Evolutionary conservation across 2,888 invertebrate genomes (phyloP).

Genomic region (Mycalesis mineus): DNA sequence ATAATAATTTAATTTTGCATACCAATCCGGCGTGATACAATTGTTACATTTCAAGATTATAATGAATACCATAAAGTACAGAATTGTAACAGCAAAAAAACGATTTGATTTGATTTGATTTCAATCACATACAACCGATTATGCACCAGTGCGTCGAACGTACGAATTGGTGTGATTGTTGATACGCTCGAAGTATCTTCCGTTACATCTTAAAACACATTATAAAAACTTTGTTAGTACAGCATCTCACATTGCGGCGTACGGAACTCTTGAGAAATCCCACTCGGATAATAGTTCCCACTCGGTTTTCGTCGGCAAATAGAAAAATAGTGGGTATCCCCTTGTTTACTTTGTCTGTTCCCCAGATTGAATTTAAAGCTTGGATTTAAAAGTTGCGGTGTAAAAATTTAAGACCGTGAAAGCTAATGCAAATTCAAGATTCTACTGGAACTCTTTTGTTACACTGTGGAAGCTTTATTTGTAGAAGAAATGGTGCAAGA

Average conservation of each 20-base stretch:
- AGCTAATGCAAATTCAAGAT: constrained; percentile 2
- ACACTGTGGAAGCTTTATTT: not conserved
- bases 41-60: too few relatives aligned
- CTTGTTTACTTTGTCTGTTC: constrained; percentile 3
- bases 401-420: constrained; percentile 2
- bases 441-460: not conserved
- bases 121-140: too few relatives aligned
- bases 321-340: not conserved
- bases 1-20: too few relatives aligned
- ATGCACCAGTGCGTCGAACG: too few relatives aligned
- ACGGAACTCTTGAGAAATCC: not conserved
- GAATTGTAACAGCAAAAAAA: too few relatives aligned
- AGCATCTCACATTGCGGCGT: not conserved
- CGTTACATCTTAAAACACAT: too few relatives aligned
- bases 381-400: constrained; percentile 4
- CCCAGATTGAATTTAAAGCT: constrained; percentile 5
- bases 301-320: constrained; percentile 1
- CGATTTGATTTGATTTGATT: too few relatives aligned
- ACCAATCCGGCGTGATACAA: too few relatives aligned
- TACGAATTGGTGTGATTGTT: too few relatives aligned
- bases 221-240: not conserved
- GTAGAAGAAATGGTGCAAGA: not conserved
- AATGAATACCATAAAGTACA: too few relatives aligned
- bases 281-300: not conserved
- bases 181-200: too few relatives aligned